Percentiles rank a stretch among this genome's conserved stretches.
Conservation (phyloP, 1,140 invertebrate genomes). For the Drosophila ananassae region DNA sequence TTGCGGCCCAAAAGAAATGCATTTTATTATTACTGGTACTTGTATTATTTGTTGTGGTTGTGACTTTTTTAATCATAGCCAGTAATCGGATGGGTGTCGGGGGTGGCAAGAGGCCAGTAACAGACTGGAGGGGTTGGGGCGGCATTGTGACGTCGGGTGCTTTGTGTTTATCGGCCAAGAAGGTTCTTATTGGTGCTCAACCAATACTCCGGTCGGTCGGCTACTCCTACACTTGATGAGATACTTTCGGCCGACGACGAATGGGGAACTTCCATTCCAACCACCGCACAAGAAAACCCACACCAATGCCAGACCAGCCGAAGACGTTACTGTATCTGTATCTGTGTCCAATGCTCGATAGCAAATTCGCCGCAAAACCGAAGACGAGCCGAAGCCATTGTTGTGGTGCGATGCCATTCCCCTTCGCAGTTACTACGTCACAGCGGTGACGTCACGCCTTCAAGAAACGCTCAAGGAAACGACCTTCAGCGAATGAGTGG, state of each 20-base stretch:
- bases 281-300: slow-evolving; percentile 71
- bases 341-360: slow-evolving; percentile 16
- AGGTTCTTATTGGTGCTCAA: slow-evolving; percentile 63
- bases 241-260: slow-evolving; percentile 53
- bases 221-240: slow-evolving; percentile 62
- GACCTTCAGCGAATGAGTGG: slow-evolving; percentile 61
- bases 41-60: slow-evolving; percentile 61
- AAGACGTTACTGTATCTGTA: slow-evolving; percentile 28
- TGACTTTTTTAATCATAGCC: slow-evolving; percentile 71
- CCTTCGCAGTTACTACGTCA: slow-evolving; percentile 51
- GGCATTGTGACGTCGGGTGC: background rate
- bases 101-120: slow-evolving; percentile 17
- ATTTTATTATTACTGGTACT: slow-evolving; percentile 69
- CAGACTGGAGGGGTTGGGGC: background rate
- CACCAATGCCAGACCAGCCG: slow-evolving; percentile 46
- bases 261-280: slow-evolving; percentile 58
- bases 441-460: slow-evolving; percentile 52
- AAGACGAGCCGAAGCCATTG: slow-evolving; percentile 38
- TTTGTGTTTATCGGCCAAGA: background rate
- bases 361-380: slow-evolving; percentile 68
- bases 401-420: slow-evolving; percentile 46
- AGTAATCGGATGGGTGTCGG: background rate
- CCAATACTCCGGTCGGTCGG: slow-evolving; percentile 27
- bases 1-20: slow-evolving; percentile 61
- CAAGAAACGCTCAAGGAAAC: slow-evolving; percentile 76